These are phyloP conservation scores for Ormyrus labotus DNA, from an alignment of 2,888 invertebrate species.

Conservation along the genomic window DNA sequence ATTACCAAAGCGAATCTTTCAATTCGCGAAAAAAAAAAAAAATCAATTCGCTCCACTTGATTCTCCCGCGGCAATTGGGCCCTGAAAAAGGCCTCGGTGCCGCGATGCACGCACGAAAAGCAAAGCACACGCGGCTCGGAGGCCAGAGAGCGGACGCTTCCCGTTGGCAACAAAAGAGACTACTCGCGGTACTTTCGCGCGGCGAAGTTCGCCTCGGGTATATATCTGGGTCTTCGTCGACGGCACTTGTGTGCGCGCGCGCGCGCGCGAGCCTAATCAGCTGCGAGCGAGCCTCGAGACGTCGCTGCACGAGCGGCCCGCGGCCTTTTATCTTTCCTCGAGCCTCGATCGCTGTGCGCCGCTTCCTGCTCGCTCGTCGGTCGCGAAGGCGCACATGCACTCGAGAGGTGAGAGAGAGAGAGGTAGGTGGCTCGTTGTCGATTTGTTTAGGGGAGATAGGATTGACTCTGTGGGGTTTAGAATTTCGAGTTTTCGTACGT, in stretches of 20 bases:
- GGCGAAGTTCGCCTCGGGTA: background rate
- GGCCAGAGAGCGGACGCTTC: no score
- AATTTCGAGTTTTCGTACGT: no score
- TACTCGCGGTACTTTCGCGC: background rate
- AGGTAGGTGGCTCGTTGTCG: background rate
- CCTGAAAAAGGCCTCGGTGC: no score
- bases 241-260: conserved; percentile 37
- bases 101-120: no score
- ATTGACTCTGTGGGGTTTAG: no score
- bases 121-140: no score
- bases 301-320: background rate
- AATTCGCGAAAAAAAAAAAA: no score
- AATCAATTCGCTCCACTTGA: no score
- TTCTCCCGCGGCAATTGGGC: no score
- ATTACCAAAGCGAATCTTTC: no score
- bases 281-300: background rate
- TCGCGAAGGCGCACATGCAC: no score
- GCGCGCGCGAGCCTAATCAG: conserved; percentile 20
- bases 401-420: background rate
- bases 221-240: conserved; percentile 44
- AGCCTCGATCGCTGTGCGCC: background rate
- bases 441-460: no score
- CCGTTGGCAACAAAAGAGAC: background rate
- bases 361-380: background rate
- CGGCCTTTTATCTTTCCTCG: background rate